These are phyloP conservation scores for Cheiracanthium punctorium DNA, from an alignment of 2,888 invertebrate genomes.

Conservation along the genomic window DNA sequence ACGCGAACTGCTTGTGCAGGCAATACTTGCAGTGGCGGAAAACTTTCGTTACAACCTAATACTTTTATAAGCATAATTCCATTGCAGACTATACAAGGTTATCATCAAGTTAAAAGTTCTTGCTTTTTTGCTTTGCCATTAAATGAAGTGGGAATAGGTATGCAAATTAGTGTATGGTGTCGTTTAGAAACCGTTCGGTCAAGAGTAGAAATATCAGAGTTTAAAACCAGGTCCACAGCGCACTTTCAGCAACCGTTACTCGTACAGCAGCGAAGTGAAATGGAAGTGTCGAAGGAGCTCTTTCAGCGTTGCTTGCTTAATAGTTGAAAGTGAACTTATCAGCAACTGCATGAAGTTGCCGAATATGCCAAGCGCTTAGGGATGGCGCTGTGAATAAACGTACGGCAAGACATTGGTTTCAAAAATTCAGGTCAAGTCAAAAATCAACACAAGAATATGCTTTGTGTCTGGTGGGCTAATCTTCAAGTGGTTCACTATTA, in stretches of 20 bases:
- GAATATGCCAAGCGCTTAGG: too few species aligned
- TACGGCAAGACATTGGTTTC: background rate
- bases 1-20: too few species aligned
- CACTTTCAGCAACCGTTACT: background rate
- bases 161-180: background rate
- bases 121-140: background rate
- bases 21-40: too few species aligned
- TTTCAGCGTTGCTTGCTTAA: background rate
- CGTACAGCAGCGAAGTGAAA: background rate
- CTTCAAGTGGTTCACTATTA: too few species aligned
- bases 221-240: background rate
- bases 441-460: too few species aligned
- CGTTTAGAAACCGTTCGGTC: background rate
- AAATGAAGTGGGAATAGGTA: background rate
- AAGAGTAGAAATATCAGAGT: background rate
- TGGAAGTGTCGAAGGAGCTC: background rate
- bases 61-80: background rate
- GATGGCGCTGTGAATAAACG: too few species aligned
- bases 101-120: background rate
- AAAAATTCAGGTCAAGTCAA: too few species aligned
- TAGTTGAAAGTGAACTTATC: background rate
- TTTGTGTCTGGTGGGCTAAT: too few species aligned
- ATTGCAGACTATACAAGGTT: background rate
- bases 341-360: background rate
- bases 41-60: too few species aligned